Conservation (phyloP, 2,113 vertebrate species). For the Diphyllodes magnificus region DNA sequence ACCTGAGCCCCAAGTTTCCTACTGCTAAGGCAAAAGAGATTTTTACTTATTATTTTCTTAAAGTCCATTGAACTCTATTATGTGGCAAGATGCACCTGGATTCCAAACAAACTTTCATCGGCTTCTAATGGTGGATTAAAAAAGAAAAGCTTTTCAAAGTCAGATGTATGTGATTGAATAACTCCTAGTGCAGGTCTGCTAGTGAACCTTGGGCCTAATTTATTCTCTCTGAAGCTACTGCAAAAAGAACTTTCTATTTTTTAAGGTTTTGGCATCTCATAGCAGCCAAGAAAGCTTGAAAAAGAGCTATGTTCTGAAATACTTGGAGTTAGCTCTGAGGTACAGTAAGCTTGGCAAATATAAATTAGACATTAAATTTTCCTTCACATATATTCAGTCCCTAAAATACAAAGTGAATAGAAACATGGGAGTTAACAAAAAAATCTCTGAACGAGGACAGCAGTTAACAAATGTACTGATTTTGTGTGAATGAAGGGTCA, state of each 20-base stretch:
- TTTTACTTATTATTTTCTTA: not conserved
- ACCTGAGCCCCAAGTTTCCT: conserved; percentile 24
- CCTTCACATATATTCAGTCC: not conserved
- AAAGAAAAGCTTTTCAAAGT: not conserved
- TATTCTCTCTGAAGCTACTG: not conserved
- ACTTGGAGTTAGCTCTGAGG: not conserved
- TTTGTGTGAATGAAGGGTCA: not conserved
- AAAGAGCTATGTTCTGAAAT: not conserved
- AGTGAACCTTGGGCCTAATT: not conserved
- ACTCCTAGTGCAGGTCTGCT: not conserved
- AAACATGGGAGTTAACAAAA: not conserved
- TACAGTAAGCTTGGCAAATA: not conserved
- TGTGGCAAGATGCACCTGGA: not conserved
- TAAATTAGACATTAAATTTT: not conserved
- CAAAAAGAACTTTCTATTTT: not conserved
- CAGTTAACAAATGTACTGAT: not conserved
- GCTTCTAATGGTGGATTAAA: not conserved
- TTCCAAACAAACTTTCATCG: not conserved
- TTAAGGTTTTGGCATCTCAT: not conserved
- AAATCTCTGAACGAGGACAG: not conserved
- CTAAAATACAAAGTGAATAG: not conserved
- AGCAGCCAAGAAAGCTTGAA: not conserved
- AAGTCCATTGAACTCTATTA: not conserved
- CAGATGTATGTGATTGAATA: not conserved
- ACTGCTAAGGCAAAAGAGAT: not conserved